Evolutionary conservation across 2,113 vertebrate genomes (phyloP).

Genomic region (cat (Felis catus)): F.catus_Fca126_mat1.0 CM031421.1:13923501-13924000

Average conservation of each 20-base stretch:
- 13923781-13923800: neutral
- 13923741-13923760: neutral
- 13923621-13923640: constrained; percentile 50
- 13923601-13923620: constrained; percentile 22
- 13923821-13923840: neutral
- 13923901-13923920: neutral
- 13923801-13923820: neutral
- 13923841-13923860: neutral
- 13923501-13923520: constrained; percentile 35
- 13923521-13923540: constrained; percentile 64
- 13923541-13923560: constrained; percentile 53
- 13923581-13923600: constrained; percentile 71
- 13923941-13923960: too few species aligned
- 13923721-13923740: neutral
- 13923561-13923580: constrained; percentile 72
- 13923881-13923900: neutral
- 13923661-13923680: neutral
- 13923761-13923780: neutral
- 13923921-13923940: accelerated
- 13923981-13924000: neutral
- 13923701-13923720: accelerated
- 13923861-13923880: neutral
- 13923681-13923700: accelerated
- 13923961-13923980: neutral
- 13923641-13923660: constrained; percentile 43